Conservation (phyloP, 2,888 invertebrate genomes). For the Xestia xanthographa region DNA sequence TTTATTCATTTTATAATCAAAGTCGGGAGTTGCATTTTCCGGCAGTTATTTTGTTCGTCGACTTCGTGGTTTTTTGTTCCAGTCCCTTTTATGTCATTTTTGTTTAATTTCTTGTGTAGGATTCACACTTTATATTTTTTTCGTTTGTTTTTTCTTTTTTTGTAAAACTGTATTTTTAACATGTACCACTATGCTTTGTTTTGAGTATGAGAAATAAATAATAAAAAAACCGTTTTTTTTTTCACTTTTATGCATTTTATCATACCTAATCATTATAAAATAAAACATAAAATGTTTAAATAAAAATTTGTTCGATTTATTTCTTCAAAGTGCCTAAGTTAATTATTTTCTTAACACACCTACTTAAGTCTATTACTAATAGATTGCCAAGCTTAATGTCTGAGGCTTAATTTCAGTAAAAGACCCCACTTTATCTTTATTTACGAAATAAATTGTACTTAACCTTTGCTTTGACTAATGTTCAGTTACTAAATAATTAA, state of each 20-base stretch:
- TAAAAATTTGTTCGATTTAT: neutral
- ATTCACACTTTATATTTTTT: neutral
- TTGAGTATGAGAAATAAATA: no score
- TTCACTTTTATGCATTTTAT: neutral
- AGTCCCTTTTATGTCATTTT: neutral
- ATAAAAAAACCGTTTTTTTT: neutral
- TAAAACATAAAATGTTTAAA: neutral
- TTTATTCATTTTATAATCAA: constrained; percentile 71
- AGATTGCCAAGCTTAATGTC: constrained; percentile 27
- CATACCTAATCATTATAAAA: neutral
- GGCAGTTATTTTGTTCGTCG: constrained; percentile 7
- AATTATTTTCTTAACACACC: constrained; percentile 17
- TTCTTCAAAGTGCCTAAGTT: neutral
- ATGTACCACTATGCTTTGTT: no score
- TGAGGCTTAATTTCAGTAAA: constrained; percentile 29
- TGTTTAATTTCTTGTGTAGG: no score
- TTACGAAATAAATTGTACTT: constrained; percentile 34
- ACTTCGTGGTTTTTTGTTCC: constrained; percentile 7
- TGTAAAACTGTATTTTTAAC: no score
- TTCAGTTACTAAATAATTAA: constrained; percentile 18
- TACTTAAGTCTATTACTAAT: constrained; percentile 10
- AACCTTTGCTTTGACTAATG: constrained; percentile 22
- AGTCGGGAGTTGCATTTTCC: constrained; percentile 18
- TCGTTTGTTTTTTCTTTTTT: no score
- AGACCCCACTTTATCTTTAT: constrained; percentile 36